Evolutionary conservation across 2,888 invertebrate species (phyloP), one percentile per base, ranked within the genome.

Genomic region (Thecocarcelia acutangulata): DNA sequence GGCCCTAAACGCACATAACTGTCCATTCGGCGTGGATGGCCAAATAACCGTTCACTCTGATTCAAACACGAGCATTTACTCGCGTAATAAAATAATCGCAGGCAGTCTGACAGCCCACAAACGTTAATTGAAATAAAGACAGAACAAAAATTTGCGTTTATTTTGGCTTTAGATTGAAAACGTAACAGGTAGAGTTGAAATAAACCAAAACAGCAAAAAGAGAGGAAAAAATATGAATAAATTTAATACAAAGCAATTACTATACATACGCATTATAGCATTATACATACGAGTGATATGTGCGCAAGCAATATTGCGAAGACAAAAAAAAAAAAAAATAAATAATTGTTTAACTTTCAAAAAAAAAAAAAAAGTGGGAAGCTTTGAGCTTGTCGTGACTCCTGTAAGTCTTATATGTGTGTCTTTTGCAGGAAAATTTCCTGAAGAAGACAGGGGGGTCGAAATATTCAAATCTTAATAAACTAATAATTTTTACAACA

Each of bases 61-160:
- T 44, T 64, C 44, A 44, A 28, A 58, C 48, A 24, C 48, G 12
- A 42, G 37, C 46, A 24, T 50, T 24, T 40, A 50, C 3, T 52
- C 15, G 46, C 59, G 46, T 46, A 73, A 66, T 64, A 46, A 54
- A 24, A 19, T 68, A 19, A 54, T 69, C 46, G 13, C 69, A 54
- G 21, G 4, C 59, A 40, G 40, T 3, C 24, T 58, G 58, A 33
- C 66, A 66, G 68, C 68, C 44, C 63, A 72, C 59, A 44, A 72
- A 66, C 52, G 75, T 80, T 76, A 76, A 80, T 74, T 82, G 74
- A 75, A 74, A 81, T 58, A 11, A 70, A 68, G 46, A 72, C 40
- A 56, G 8, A 50, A 17, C 33, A 59, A 64, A 46, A 28, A 56
- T 52, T 46, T 52, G 56, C 40, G 12, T 61, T 24, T 50, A 12